A percentile compares a stretch with the other conserved stretches of the same genome.
phyloP scores from a whole-genome alignment of 2,113 vertebrate genomes.

The Atrichornis clamosus region DNA sequence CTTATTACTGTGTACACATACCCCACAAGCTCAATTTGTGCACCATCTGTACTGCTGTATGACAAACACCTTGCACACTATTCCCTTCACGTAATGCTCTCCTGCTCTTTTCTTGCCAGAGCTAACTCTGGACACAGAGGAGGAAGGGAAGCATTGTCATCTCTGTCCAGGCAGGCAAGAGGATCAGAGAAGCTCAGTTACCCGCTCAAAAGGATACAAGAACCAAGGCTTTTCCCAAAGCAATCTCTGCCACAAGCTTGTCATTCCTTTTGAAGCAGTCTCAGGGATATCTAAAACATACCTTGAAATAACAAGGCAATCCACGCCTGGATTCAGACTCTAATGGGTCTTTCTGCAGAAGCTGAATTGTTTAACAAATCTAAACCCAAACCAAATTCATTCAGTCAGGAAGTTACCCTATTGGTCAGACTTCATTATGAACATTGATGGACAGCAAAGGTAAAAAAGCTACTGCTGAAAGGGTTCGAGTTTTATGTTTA shows the following conservation, averaged over 20 bases:
- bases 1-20: neutral
- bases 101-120: neutral
- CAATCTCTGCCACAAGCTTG: neutral
- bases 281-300: neutral
- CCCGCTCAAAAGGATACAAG: neutral
- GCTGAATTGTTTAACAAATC: neutral
- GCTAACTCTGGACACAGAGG: neutral
- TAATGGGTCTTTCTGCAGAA: neutral
- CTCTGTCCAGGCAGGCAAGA: neutral
- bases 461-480: neutral
- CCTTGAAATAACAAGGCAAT: neutral
- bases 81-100: neutral
- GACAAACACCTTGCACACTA: neutral
- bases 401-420: neutral
- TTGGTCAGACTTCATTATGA: neutral
- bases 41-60: neutral
- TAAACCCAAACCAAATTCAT: neutral
- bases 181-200: neutral
- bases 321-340: neutral
- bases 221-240: neutral
- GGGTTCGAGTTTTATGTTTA: neutral
- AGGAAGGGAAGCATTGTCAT: neutral
- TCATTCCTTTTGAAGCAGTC: neutral
- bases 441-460: neutral
- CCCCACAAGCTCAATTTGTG: neutral